phyloP scores from a whole-genome alignment of 2,113 vertebrate species.

The Cnemophilus loriae region DNA sequence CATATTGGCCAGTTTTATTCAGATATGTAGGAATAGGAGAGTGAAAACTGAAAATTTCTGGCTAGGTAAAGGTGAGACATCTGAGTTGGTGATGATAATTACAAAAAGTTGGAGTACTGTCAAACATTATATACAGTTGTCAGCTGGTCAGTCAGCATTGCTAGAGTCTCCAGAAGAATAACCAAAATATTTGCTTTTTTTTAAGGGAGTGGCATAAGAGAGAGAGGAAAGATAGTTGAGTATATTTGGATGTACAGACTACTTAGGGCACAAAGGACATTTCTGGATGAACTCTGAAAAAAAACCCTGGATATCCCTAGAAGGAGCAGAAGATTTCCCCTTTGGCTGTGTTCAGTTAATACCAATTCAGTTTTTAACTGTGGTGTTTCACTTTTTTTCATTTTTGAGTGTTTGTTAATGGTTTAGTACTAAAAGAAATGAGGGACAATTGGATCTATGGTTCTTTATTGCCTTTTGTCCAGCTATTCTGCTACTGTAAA shows the following conservation, averaged over 20 bases:
- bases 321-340: background rate
- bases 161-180: background rate
- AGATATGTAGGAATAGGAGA: background rate
- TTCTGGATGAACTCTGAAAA: background rate
- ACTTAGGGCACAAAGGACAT: background rate
- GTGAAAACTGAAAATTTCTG: background rate
- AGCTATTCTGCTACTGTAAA: background rate
- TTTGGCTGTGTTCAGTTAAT: background rate
- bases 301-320: background rate
- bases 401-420: background rate
- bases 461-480: background rate
- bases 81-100: background rate
- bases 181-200: background rate
- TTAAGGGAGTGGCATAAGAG: background rate
- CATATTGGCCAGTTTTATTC: background rate
- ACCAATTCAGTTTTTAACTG: background rate
- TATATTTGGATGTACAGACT: background rate
- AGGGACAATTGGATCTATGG: background rate
- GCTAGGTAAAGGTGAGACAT: background rate
- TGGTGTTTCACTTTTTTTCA: background rate
- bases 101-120: background rate
- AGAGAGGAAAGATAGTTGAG: background rate
- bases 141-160: background rate
- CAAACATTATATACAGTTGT: background rate
- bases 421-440: background rate